phyloP scores from a whole-genome alignment of 2,113 vertebrate species.

The Chauna torquata region DNA sequence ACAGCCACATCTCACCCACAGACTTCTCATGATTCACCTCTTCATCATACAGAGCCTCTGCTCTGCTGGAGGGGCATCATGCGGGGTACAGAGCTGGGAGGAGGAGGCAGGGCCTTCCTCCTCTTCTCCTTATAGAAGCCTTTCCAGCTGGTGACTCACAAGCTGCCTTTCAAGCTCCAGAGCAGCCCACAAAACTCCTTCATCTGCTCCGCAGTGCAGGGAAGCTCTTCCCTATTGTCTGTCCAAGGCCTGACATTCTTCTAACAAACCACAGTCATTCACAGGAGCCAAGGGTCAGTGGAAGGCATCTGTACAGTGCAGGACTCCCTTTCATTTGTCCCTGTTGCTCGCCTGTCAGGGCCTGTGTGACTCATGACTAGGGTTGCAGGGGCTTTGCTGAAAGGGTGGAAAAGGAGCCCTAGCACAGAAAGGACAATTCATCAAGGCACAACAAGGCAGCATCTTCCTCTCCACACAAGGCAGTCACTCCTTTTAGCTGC shows the following conservation, averaged over 20 bases:
- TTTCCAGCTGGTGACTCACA: conserved; percentile 26
- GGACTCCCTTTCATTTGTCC: not conserved
- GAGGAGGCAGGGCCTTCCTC: not conserved
- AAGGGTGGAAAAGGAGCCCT: not conserved
- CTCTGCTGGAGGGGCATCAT: not conserved
- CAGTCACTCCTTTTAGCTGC: not conserved
- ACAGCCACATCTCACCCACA: conserved; percentile 38
- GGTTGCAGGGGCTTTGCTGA: not conserved
- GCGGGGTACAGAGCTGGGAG: not conserved
- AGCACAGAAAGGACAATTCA: not conserved
- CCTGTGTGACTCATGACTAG: not conserved
- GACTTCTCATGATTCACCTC: conserved; percentile 39
- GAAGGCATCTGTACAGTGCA: not conserved
- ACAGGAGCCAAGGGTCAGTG: not conserved
- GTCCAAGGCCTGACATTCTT: not conserved
- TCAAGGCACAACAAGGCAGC: not conserved
- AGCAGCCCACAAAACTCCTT: conserved; percentile 12
- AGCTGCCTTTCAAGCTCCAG: not conserved
- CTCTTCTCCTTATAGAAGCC: not conserved
- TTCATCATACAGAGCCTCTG: not conserved
- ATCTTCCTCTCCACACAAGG: not conserved
- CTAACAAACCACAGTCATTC: not conserved
- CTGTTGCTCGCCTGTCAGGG: rapidly evolving
- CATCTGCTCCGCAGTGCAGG: not conserved
- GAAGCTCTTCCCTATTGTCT: not conserved